Conservation (phyloP, 2,888 invertebrate species). For the Dendrolimus houi region DNA sequence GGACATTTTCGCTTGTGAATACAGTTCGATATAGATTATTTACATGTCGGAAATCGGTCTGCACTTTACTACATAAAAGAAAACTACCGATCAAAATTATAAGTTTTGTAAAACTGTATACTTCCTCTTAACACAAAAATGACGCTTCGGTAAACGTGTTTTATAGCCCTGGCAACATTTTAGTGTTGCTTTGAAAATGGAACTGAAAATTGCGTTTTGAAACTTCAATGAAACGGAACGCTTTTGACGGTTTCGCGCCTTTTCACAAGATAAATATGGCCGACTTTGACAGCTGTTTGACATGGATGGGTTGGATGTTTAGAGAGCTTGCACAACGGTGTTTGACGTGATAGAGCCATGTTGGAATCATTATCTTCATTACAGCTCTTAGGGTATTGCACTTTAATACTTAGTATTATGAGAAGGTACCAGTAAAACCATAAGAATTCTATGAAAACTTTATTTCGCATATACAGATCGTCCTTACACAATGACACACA, state of each 20-base stretch:
- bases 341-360: too few species aligned
- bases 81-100: not conserved
- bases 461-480: too few species aligned
- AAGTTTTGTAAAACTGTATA: not conserved
- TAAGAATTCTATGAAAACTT: too few species aligned
- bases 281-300: constrained; percentile 6
- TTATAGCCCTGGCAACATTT: constrained; percentile 66
- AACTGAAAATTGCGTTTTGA: constrained; percentile 59
- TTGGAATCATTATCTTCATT: too few species aligned
- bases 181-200: constrained; percentile 62
- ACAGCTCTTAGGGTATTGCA: too few species aligned
- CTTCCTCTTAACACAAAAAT: not conserved
- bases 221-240: constrained; percentile 60
- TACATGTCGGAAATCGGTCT: too few species aligned
- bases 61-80: too few species aligned
- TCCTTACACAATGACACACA: too few species aligned
- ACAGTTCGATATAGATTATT: too few species aligned
- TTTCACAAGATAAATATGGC: constrained; percentile 9
- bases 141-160: constrained; percentile 13
- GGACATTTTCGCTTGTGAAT: too few species aligned
- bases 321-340: not conserved
- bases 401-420: too few species aligned
- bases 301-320: constrained; percentile 5
- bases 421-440: too few species aligned
- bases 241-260: constrained; percentile 39